A percentile compares a stretch with the other conserved stretches of the same genome.
Conservation (phyloP, 2,888 invertebrate species). For the Platypus cylindrus region DNA sequence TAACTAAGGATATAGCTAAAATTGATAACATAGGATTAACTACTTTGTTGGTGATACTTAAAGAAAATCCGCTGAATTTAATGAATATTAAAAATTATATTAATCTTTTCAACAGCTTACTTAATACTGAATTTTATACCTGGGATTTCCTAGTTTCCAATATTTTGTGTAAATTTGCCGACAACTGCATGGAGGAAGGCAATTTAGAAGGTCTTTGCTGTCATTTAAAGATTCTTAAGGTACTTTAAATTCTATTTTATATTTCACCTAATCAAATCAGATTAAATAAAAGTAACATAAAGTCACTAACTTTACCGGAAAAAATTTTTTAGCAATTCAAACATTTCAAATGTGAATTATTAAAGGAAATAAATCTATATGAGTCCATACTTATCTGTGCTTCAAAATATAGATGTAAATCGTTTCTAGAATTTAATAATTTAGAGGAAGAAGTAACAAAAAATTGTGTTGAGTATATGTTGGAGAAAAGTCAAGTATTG, state of each 20-base stretch:
- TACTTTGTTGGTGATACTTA: no score
- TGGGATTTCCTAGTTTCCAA: constrained; percentile 14
- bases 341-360: constrained; percentile 6
- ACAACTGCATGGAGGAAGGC: constrained; percentile 5
- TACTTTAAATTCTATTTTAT: no score
- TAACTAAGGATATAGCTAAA: constrained; percentile 18
- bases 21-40: constrained; percentile 23
- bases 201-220: constrained; percentile 9
- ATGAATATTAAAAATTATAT: constrained; percentile 23
- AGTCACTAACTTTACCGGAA: background rate
- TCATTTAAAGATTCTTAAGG: no score
- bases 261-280: no score
- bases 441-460: constrained; percentile 19
- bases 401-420: constrained; percentile 18
- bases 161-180: constrained; percentile 14
- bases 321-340: constrained; percentile 11
- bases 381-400: constrained; percentile 7
- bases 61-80: no score
- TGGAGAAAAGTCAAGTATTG: constrained; percentile 6
- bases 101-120: constrained; percentile 21
- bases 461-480: constrained; percentile 10
- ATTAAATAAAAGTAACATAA: no score
- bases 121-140: constrained; percentile 19
- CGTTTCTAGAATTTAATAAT: constrained; percentile 24
- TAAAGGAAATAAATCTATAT: constrained; percentile 8